A percentile compares a stretch with the other conserved stretches of the same genome.
These are phyloP conservation scores for Reticulitermes speratus DNA, from an alignment of 1,140 invertebrate species.

Conservation along the genomic window DNA sequence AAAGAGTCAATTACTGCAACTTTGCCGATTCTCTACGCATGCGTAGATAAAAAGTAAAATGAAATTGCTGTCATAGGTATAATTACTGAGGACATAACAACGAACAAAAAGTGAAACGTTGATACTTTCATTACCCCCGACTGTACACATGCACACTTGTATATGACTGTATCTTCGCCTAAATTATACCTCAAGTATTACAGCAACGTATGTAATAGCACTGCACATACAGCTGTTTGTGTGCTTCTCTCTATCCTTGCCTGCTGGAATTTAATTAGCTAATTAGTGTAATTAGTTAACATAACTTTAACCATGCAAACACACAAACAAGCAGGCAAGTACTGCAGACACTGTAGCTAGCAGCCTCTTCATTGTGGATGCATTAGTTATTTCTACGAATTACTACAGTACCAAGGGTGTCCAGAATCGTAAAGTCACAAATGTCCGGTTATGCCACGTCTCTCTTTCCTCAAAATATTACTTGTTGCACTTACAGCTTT, in stretches of 20 bases:
- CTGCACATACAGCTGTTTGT: background rate
- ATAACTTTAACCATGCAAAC: slow-evolving; percentile 27
- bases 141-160: background rate
- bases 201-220: background rate
- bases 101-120: background rate
- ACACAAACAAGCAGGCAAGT: slow-evolving; percentile 18
- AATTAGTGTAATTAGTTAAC: slow-evolving; percentile 29
- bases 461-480: no score
- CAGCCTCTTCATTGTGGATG: slow-evolving; percentile 23
- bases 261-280: slow-evolving; percentile 27
- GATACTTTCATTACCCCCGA: background rate
- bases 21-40: no score
- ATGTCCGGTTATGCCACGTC: background rate
- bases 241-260: background rate
- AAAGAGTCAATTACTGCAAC: no score
- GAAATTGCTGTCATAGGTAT: background rate
- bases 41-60: background rate
- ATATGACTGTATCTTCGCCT: background rate
- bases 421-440: background rate
- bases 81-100: background rate
- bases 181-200: background rate
- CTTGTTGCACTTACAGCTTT: no score
- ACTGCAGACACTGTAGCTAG: background rate
- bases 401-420: background rate
- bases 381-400: slow-evolving; percentile 18